Base-by-base conservation (phyloP, 2,113 vertebrate genomes). In the Leptobrachium ailaonicum region DNA sequence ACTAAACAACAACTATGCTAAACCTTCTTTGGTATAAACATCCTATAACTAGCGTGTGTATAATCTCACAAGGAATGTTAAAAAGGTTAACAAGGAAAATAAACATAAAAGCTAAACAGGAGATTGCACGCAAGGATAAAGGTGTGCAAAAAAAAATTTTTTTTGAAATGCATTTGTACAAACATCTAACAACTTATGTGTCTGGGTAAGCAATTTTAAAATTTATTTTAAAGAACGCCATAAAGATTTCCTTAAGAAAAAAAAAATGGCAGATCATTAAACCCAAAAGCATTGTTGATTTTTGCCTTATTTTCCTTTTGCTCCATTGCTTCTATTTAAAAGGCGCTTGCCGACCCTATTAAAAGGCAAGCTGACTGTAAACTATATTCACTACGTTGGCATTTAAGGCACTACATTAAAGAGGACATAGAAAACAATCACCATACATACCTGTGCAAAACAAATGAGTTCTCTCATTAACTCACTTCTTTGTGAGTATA, bases 361-460 rank as follows among this genome's bases (percentile, higher is more conserved):
- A 83, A 91, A 93, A 93, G 92, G 92, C 93, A 93, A 94, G 93
- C 92, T 91, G 92, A 93, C 92, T 94, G 93, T 94, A 94, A 94
- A 94, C 92, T 91, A 91, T 93, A 94, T 88, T 92, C 92, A 94
- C 93, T 93, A 94, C 90, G 85, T 92, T 86, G 91, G 94, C 92
- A 92, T 92, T 92, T 94, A 94, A 94, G 93, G 93, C 93, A 94
- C 93, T 94, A 94, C 93, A 92, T 94, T 90, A 90, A 90, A 73
- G 87, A 86, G 85, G 87, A 88, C 90, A 81, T 75, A 93, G 87
- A 87, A 89, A 91, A 93, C 89, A 89, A 92, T 91, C 92, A 91
- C 91, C 93, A 94, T 92, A 94, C 93, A 94, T 92, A 94, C 93
- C 92, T 94, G 93, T 94, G 93, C 93, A 94, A 94, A 94, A 94